These are phyloP conservation scores for Adelosebastes latens DNA, from an alignment of 2,797 vertebrate genomes.

Conservation along the genomic window DNA sequence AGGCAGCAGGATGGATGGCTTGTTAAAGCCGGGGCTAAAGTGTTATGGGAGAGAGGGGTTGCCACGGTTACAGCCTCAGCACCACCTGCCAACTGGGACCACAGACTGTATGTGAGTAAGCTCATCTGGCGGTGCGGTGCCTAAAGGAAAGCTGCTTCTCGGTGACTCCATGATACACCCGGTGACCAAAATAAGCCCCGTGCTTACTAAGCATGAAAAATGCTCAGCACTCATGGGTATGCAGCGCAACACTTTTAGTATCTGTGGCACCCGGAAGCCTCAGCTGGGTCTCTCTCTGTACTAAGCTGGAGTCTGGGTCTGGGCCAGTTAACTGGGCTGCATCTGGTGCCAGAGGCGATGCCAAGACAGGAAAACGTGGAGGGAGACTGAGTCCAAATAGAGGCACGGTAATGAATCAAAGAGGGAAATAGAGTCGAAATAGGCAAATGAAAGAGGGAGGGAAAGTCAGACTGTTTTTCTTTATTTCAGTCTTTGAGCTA, in stretches of 20 bases:
- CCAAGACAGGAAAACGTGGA: constrained; percentile 45
- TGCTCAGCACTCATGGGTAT: constrained; percentile 2
- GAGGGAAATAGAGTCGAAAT: constrained; percentile 12
- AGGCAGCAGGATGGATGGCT: constrained; percentile 52
- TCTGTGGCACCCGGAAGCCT: constrained; percentile 48
- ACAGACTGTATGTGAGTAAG: constrained; percentile 56
- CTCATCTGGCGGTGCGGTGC: constrained; percentile 50
- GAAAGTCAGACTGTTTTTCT: constrained; percentile 14
- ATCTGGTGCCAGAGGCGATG: constrained; percentile 60
- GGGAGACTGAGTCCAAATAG: constrained; percentile 20
- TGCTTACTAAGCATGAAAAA: constrained; percentile 46
- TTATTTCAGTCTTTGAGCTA: constrained; percentile 29
- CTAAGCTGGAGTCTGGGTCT: constrained; percentile 20
- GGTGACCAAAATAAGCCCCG: constrained; percentile 25
- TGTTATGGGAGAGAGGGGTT: constrained; percentile 70
- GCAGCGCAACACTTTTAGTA: constrained; percentile 45
- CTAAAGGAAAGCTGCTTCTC: constrained; percentile 31
- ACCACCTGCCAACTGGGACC: constrained; percentile 70
- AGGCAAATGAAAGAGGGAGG: constrained; percentile 12
- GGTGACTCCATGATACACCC: constrained; percentile 4
- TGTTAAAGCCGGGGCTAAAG: constrained; percentile 68
- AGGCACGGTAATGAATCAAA: constrained; percentile 37
- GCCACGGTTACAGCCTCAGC: constrained; percentile 82
- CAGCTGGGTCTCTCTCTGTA: constrained; percentile 47
- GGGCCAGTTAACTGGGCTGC: constrained; percentile 55